Evolutionary conservation across 2,888 invertebrate species (phyloP).

Genomic region (Portevinia maculata): DNA sequence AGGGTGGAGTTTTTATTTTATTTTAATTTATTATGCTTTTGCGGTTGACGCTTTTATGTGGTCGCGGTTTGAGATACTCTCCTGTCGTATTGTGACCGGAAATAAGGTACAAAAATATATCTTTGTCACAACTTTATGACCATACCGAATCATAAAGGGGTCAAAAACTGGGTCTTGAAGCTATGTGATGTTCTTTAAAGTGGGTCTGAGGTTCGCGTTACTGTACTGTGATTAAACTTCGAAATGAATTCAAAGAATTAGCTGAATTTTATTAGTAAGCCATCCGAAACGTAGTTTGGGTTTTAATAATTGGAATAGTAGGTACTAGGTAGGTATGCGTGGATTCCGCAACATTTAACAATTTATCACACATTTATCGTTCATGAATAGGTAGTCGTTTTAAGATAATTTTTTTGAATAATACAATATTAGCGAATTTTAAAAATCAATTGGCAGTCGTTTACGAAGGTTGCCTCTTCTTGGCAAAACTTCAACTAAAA

Average conservation of each 20-base stretch:
- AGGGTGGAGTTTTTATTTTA: background rate
- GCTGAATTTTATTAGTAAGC: background rate
- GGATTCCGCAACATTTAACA: no score
- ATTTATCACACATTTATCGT: no score
- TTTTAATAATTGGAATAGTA: no score
- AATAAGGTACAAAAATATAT: background rate
- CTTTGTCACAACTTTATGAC: background rate
- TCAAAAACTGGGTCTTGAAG: background rate
- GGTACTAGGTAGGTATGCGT: no score
- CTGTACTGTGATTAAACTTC: no score
- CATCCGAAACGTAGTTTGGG: background rate
- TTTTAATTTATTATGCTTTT: constrained; percentile 9
- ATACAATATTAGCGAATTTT: no score
- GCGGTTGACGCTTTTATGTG: constrained; percentile 14
- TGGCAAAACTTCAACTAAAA: no score
- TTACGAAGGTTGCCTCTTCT: no score
- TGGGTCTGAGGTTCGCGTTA: background rate
- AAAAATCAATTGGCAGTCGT: no score
- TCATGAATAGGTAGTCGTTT: no score
- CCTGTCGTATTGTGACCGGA: background rate
- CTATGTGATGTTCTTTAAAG: no score
- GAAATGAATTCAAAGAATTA: background rate
- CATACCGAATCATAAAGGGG: background rate
- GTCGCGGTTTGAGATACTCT: background rate
- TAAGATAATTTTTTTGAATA: no score